A percentile compares a stretch with the other conserved stretches of the same genome.
These are phyloP conservation scores for Burhinus oedicnemus DNA, from an alignment of 2,113 vertebrate genomes.

Conservation along the genomic window DNA sequence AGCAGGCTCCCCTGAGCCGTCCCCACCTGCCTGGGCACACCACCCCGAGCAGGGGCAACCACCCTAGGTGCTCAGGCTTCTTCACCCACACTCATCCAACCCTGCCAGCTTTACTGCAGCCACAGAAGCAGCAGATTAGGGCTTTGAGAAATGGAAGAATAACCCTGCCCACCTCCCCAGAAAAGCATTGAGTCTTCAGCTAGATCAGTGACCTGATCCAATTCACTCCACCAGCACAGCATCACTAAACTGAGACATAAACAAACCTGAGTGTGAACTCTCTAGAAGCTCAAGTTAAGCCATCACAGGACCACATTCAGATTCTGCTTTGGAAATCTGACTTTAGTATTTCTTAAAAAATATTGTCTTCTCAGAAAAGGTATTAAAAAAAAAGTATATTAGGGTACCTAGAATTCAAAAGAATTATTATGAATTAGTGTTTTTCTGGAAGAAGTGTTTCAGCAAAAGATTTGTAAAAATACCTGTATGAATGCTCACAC, in stretches of 20 bases:
- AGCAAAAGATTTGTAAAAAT: neutral
- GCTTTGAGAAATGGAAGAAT: neutral
- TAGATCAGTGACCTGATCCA: neutral
- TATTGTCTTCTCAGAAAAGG: neutral
- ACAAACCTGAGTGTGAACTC: neutral
- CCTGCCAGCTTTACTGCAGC: neutral
- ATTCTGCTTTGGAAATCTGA: neutral
- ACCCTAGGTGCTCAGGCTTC: neutral
- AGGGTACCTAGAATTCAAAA: neutral
- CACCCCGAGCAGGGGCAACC: neutral
- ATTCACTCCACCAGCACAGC: neutral
- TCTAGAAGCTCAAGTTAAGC: neutral
- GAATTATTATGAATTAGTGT: neutral
- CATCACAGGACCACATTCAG: neutral
- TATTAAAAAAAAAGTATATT: neutral
- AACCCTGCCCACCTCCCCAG: neutral
- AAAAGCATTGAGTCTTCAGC: neutral
- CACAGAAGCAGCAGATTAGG: neutral
- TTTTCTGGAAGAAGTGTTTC: neutral
- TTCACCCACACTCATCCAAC: neutral
- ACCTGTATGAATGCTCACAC: neutral
- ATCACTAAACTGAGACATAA: neutral
- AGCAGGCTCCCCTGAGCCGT: rapidly evolving
- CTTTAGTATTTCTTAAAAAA: neutral
- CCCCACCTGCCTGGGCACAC: neutral